A percentile compares a stretch with the other conserved stretches of the same genome.
These are phyloP conservation scores for Halocaridina rubra DNA, from an alignment of 2,888 invertebrate species.

Conservation along the genomic window DNA sequence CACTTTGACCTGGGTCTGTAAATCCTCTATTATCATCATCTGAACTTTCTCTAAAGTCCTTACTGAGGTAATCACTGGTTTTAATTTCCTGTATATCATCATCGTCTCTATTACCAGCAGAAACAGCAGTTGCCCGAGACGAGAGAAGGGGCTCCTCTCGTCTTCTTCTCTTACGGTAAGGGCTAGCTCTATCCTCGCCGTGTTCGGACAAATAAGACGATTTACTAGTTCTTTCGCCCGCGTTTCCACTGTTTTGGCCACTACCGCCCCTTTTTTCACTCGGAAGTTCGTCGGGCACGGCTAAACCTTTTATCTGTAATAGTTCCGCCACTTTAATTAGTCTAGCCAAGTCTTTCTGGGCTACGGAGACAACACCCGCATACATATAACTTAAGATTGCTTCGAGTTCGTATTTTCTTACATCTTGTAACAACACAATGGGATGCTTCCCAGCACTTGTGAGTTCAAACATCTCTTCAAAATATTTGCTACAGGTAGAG, in stretches of 20 bases:
- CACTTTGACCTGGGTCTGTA: no score
- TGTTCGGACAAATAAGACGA: constrained; percentile 3
- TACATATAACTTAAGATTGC: constrained; percentile 46
- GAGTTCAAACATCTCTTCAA: constrained; percentile 53
- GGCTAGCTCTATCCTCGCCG: constrained; percentile 32
- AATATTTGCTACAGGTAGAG: constrained; percentile 46
- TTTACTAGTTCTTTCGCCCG: neutral
- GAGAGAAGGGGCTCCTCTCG: neutral
- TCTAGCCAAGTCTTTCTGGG: constrained; percentile 35
- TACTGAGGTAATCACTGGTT: no score
- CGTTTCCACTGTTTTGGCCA: neutral
- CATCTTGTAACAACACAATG: constrained; percentile 38
- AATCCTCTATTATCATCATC: no score
- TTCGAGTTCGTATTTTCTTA: constrained; percentile 39
- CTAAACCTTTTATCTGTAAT: constrained; percentile 45
- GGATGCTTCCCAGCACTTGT: constrained; percentile 35
- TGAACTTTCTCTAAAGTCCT: no score
- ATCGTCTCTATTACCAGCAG: neutral
- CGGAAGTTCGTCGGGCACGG: constrained; percentile 45
- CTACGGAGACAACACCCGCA: constrained; percentile 43
- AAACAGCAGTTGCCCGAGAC: constrained; percentile 11
- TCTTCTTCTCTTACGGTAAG: constrained; percentile 37
- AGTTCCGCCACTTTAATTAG: constrained; percentile 44
- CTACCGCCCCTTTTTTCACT: constrained; percentile 11
- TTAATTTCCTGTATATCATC: constrained; percentile 14